Evolutionary conservation across 2,113 vertebrate species (phyloP).

Genomic region (Gambusia holbrooki): DNA sequence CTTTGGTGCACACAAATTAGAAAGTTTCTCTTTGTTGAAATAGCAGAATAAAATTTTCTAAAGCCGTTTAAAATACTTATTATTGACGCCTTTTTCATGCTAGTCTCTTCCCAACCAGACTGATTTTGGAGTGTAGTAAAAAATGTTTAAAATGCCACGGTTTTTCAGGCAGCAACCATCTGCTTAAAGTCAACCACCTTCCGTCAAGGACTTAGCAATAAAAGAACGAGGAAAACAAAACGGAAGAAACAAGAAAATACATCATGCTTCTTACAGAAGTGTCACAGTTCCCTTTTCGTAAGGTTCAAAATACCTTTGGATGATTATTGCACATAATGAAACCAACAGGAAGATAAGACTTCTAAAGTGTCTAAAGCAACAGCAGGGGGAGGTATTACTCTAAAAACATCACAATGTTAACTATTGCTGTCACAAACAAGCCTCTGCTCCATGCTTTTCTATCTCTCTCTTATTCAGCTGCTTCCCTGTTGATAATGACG

Average conservation of each 20-base stretch:
- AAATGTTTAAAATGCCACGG: not conserved
- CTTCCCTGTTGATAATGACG: slow-evolving; percentile 4
- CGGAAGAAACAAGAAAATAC: slow-evolving; percentile 12
- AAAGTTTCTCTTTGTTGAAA: not conserved
- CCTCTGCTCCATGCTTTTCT: slow-evolving; percentile 10
- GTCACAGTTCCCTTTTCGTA: slow-evolving; percentile 39
- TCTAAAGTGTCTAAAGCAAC: slow-evolving; percentile 39
- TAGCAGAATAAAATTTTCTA: not conserved
- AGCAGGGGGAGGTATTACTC: slow-evolving; percentile 55
- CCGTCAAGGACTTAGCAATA: slow-evolving; percentile 8
- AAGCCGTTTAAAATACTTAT: not conserved
- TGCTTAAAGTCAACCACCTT: slow-evolving; percentile 1
- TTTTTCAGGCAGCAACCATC: slow-evolving; percentile 4
- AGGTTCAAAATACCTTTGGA: slow-evolving; percentile 46
- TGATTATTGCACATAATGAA: slow-evolving; percentile 64
- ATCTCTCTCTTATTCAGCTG: slow-evolving; percentile 16
- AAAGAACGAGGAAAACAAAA: not conserved
- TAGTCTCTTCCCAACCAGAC: slow-evolving; percentile 5
- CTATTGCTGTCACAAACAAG: slow-evolving; percentile 76
- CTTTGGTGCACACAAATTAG: not conserved
- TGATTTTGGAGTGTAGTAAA: slow-evolving; percentile 5
- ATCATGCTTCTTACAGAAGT: slow-evolving; percentile 2
- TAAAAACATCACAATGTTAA: slow-evolving; percentile 59
- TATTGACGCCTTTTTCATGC: not conserved
- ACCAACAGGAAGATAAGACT: slow-evolving; percentile 35